Base-by-base conservation (phyloP, 2,113 vertebrate genomes). In the Chloropsis cyanopogon region DNA sequence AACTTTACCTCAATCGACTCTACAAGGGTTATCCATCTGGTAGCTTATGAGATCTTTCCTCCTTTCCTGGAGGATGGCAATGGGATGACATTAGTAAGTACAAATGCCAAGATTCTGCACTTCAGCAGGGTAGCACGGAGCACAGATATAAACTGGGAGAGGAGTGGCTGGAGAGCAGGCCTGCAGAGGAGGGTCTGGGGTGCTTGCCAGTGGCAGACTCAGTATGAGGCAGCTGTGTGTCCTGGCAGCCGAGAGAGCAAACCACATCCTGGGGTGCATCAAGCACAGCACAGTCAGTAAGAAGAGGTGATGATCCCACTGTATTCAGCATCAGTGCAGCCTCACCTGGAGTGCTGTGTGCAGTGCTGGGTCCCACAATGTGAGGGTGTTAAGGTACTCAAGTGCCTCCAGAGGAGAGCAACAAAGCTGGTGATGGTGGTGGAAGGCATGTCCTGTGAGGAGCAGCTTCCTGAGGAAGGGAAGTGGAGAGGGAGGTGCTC, bases 241-340 rank as follows among this genome's bases (percentile, higher is more conserved):
- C 39, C 49, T 47, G 63, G 26, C 12, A 81, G 35, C 64, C 49
- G 24, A 9, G 60, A 65, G 6, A 73, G 29, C 54, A 60, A 25
- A 50, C 39, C 2, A 1, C 44, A 17, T 54, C 57, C 46, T n/a
- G 44, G 16, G 6, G 8, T 49, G 26, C 33, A 41, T 72, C 39
- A 56, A 77, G 31, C 64, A 19, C 57, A 15, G 31, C 14, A 25
- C 17, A 33, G 29, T 31, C 57, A 52, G 31, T 11, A 37, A 39
- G 64, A 19, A 49, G 60, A 57, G 20, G 11, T 10, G 50, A 14
- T 44, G 29, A 12, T 31, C 31, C 41, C 1, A 0, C 54, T 82
- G n/a, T 44, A 8, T 33, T 61, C 29, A 21, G 49, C 4, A 0
- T 19, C 1, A 0, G 35, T 29, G n/a, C 0, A 0, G 52, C 56